Evolutionary conservation across 53 echinoderm and acorn worm species (phyloP).

Genomic region (Temnopleurus reevesii): DNA sequence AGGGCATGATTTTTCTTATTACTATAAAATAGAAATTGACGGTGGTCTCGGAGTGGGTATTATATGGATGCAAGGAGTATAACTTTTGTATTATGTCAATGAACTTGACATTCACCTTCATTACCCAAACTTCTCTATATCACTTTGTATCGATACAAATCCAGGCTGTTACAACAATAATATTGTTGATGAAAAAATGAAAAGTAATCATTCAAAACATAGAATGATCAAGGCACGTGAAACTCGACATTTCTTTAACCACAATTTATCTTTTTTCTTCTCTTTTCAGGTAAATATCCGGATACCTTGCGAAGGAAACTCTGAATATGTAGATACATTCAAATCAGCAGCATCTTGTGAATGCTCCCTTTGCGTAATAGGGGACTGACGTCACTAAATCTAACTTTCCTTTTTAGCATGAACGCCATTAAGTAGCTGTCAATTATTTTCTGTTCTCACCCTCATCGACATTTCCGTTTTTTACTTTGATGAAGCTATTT

Average conservation of each 20-base stretch:
- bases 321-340: constrained; percentile 81
- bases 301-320: constrained; percentile 81
- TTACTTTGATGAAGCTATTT: background rate
- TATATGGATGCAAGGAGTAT: too few species aligned
- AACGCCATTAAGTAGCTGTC: background rate
- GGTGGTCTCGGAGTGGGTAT: too few species aligned
- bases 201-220: too few species aligned
- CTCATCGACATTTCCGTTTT: background rate
- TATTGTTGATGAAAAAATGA: too few species aligned
- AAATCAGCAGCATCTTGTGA: constrained; percentile 86
- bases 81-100: too few species aligned
- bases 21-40: too few species aligned
- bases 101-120: too few species aligned
- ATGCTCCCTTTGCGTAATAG: constrained; percentile 82
- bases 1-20: background rate
- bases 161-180: too few species aligned
- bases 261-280: background rate
- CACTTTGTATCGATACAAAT: too few species aligned
- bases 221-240: too few species aligned
- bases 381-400: constrained; percentile 41
- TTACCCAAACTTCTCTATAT: too few species aligned
- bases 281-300: constrained; percentile 75
- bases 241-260: too few species aligned
- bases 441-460: background rate
- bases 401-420: background rate